phyloP scores from a whole-genome alignment of 2,113 vertebrate species.

The Prunella fulvescens region DNA sequence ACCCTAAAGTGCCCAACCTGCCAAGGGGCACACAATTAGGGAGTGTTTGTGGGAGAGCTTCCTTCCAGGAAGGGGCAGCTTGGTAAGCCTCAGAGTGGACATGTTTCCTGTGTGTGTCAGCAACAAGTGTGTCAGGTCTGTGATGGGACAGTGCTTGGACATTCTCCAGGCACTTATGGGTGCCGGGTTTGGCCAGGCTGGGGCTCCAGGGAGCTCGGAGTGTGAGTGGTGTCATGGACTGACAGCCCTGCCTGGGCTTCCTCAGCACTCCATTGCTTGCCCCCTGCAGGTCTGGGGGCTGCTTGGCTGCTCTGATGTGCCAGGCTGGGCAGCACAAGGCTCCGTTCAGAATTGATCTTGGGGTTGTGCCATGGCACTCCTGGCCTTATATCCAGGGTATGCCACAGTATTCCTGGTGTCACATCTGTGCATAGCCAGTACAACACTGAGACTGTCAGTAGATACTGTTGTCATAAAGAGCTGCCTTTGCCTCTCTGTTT shows the following conservation, averaged over 20 bases:
- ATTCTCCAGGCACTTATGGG: background rate
- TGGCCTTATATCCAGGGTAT: background rate
- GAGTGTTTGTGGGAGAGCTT: background rate
- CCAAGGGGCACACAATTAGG: background rate
- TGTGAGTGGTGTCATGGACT: accelerated
- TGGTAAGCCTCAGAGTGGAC: background rate
- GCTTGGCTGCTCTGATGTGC: background rate
- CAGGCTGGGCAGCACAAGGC: background rate
- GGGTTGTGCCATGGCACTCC: background rate
- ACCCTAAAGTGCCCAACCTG: background rate
- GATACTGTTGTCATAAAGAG: background rate
- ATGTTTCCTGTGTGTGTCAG: background rate
- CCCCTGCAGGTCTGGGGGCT: background rate
- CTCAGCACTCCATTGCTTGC: accelerated
- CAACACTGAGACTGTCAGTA: background rate
- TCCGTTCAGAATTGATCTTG: background rate
- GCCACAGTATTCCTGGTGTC: background rate
- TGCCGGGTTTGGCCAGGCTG: background rate
- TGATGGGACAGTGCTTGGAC: background rate
- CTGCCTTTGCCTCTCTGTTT: background rate
- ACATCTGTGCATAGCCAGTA: background rate
- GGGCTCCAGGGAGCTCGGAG: background rate
- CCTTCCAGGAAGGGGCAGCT: background rate
- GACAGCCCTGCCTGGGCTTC: background rate
- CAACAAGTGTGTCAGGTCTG: background rate